Conservation (phyloP, 1,140 invertebrate genomes). For the Drosophila subpulchrella region DNA sequence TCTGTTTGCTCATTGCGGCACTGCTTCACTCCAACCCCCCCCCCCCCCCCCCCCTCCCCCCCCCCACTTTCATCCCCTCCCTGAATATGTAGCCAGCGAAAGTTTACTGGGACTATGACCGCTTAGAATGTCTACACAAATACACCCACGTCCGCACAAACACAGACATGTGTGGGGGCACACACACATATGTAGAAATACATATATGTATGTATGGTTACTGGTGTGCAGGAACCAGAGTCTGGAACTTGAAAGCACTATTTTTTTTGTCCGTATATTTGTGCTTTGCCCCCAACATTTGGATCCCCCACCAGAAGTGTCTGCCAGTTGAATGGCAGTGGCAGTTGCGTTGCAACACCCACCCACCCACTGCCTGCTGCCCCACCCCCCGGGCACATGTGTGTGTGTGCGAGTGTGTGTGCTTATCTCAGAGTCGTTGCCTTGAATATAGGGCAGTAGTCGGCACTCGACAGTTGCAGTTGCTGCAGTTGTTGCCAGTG, state of each 20-base stretch:
- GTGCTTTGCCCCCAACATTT: slow-evolving; percentile 34
- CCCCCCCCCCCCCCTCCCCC: slow-evolving; percentile 8
- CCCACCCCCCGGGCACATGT: slow-evolving; percentile 11
- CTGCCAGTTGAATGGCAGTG: slow-evolving; percentile 66
- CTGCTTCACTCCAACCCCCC: slow-evolving; percentile 7
- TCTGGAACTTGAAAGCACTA: slow-evolving; percentile 76
- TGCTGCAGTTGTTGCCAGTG: slow-evolving; percentile 37
- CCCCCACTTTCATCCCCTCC: slow-evolving; percentile 12
- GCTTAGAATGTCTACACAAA: slow-evolving; percentile 82
- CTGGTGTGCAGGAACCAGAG: slow-evolving; percentile 53
- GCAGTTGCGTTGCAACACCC: slow-evolving; percentile 27
- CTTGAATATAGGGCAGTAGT: slow-evolving; percentile 82
- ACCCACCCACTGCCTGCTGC: slow-evolving; percentile 1
- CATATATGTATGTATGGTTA: neutral
- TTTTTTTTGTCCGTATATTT: slow-evolving; percentile 36
- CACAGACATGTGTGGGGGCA: slow-evolving; percentile 21
- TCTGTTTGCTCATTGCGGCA: slow-evolving; percentile 37
- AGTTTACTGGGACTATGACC: slow-evolving; percentile 84
- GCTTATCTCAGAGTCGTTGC: slow-evolving; percentile 80
- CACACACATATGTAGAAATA: neutral
- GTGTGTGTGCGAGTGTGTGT: slow-evolving; percentile 39
- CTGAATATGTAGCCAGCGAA: slow-evolving; percentile 63
- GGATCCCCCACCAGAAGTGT: slow-evolving; percentile 73
- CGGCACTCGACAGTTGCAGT: slow-evolving; percentile 74
- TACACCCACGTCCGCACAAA: slow-evolving; percentile 42